Conservation (phyloP, 1,140 invertebrate species). For the Drosophila littoralis region DNA sequence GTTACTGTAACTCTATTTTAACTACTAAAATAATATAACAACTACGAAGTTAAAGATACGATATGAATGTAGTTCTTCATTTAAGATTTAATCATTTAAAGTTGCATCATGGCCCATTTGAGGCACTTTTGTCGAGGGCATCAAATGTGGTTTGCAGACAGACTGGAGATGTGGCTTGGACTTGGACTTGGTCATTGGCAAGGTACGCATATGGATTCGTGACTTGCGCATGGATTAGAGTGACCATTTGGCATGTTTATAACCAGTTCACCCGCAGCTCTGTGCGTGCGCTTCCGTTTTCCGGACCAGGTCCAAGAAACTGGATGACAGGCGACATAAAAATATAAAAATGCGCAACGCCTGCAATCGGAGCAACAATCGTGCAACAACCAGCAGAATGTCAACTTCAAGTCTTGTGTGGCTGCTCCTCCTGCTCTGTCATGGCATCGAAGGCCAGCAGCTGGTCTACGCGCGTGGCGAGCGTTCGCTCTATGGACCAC, state of each 20-base stretch:
- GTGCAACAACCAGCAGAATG: conserved; percentile 34
- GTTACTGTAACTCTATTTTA: too few species aligned
- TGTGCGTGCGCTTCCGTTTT: conserved; percentile 42
- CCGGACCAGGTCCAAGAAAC: conserved; percentile 30
- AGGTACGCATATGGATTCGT: not conserved
- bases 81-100: not conserved
- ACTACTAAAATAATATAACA: too few species aligned
- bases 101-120: not conserved
- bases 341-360: conserved; percentile 26
- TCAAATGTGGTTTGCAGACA: conserved; percentile 15
- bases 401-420: conserved; percentile 1
- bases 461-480: conserved; percentile 43
- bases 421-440: conserved; percentile 38
- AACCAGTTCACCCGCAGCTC: conserved; percentile 47
- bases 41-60: too few species aligned
- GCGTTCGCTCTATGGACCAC: conserved; percentile 47
- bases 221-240: conserved; percentile 38
- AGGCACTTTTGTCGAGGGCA: not conserved
- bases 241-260: conserved; percentile 29
- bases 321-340: conserved; percentile 16
- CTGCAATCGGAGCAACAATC: conserved; percentile 12
- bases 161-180: conserved; percentile 1
- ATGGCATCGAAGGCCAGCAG: conserved; percentile 37
- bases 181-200: conserved; percentile 32
- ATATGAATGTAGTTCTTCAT: too few species aligned